Evolutionary conservation across 2,797 vertebrate species (phyloP).

Genomic region (Alfaro cultratus): DNA sequence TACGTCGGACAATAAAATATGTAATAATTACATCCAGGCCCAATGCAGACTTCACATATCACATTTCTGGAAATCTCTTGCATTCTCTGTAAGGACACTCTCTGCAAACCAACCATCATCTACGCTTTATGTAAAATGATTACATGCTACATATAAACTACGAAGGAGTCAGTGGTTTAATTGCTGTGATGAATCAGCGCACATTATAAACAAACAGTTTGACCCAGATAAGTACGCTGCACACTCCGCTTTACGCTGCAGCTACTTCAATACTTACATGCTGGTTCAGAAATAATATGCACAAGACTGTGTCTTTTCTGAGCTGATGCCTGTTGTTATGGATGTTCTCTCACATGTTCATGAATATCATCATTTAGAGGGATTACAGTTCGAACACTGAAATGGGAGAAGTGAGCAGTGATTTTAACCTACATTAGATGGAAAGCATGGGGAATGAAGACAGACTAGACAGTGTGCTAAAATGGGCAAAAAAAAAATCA

Average conservation of each 20-base stretch:
- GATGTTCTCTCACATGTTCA: background rate
- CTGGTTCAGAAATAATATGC: background rate
- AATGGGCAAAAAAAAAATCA: slow-evolving; percentile 29
- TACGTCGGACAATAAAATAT: background rate
- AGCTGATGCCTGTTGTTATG: background rate
- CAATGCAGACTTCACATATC: background rate
- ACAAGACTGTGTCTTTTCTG: background rate
- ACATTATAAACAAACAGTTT: background rate
- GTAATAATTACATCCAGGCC: background rate
- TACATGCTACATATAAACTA: slow-evolving; percentile 2
- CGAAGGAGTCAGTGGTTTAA: background rate
- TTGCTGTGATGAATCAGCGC: background rate
- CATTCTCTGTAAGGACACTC: background rate
- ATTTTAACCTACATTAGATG: slow-evolving; percentile 13
- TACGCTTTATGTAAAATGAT: background rate
- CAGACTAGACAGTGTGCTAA: slow-evolving; percentile 18
- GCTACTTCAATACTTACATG: background rate
- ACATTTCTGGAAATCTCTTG: background rate
- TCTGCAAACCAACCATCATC: background rate
- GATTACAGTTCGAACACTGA: slow-evolving; percentile 13
- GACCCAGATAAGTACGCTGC: background rate
- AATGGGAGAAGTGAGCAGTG: slow-evolving; percentile 20
- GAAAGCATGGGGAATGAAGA: slow-evolving; percentile 8
- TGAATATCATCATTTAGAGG: background rate
- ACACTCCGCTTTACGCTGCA: background rate